Evolutionary conservation across 2,888 invertebrate species (phyloP).

Genomic region (Cenopis cana): DNA sequence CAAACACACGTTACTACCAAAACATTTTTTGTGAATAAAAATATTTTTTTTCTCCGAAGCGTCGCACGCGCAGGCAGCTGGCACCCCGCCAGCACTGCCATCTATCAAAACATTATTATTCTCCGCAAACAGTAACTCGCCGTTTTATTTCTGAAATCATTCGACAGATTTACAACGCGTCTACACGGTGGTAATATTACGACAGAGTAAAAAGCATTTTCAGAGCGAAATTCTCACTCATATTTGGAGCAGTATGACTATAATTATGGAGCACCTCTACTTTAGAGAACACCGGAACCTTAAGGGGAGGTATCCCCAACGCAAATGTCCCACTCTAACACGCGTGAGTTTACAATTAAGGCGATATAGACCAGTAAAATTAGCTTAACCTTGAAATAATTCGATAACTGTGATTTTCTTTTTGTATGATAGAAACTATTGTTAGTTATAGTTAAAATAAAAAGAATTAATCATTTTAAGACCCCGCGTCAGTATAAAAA

Average conservation of each 20-base stretch:
- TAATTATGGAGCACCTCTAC: not conserved
- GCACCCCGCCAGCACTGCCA: slow-evolving; percentile 41
- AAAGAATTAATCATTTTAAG: too few species aligned
- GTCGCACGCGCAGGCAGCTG: slow-evolving; percentile 40
- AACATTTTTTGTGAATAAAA: slow-evolving; percentile 28
- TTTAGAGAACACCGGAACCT: too few species aligned
- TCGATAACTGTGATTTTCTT: too few species aligned
- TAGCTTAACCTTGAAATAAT: too few species aligned
- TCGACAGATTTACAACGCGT: slow-evolving; percentile 50
- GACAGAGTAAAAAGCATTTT: slow-evolving; percentile 24
- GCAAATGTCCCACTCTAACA: too few species aligned
- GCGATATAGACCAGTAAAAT: too few species aligned
- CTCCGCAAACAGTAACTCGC: slow-evolving; percentile 43
- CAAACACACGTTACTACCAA: slow-evolving; percentile 30
- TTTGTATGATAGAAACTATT: too few species aligned
- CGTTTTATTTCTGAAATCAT: slow-evolving; percentile 53
- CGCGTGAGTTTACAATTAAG: too few species aligned
- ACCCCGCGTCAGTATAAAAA: too few species aligned
- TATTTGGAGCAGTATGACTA: not conserved
- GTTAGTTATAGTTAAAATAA: too few species aligned
- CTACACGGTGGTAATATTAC: slow-evolving; percentile 36
- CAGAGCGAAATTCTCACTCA: not conserved
- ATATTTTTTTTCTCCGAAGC: slow-evolving; percentile 14
- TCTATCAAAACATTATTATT: slow-evolving; percentile 50
- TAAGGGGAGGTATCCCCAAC: too few species aligned